Percentiles rank a stretch among this genome's conserved stretches.
These are phyloP conservation scores for Macrobrachium rosenbergii DNA, from an alignment of 1,140 invertebrate genomes.

Conservation along the genomic window DNA sequence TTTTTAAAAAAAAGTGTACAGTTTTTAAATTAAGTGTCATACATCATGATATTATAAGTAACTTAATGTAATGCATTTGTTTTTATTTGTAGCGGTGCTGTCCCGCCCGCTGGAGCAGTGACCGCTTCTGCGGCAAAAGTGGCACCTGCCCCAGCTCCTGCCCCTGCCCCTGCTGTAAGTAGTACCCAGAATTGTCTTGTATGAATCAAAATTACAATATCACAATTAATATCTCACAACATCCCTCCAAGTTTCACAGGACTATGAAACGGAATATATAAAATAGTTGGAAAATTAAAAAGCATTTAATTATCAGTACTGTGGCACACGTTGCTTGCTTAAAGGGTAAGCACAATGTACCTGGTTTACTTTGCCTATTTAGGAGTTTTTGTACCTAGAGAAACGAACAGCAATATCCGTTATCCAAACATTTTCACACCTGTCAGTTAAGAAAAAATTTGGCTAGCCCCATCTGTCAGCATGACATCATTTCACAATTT, in stretches of 20 bases:
- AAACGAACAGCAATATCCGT: no score
- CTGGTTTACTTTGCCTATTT: no score
- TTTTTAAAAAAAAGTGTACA: not conserved
- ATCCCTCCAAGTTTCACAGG: not conserved
- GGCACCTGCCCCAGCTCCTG: conserved; percentile 47
- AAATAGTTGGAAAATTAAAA: no score
- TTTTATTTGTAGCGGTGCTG: conserved; percentile 73
- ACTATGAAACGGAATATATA: no score
- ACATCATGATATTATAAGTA: not conserved
- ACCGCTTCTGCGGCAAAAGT: conserved; percentile 71
- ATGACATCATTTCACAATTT: no score
- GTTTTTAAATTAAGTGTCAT: not conserved
- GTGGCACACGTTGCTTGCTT: no score
- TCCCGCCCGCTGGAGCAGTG: conserved; percentile 77
- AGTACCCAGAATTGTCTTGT: conserved; percentile 69
- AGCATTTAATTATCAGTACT: no score
- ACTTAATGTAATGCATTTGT: not conserved
- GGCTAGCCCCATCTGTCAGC: no score
- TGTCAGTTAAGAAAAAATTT: no score
- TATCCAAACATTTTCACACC: no score
- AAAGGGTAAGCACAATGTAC: no score
- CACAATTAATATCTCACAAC: not conserved
- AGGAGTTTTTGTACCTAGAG: no score
- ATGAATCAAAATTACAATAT: not conserved
- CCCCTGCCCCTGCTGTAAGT: conserved; percentile 68